Evolutionary conservation across 2,888 invertebrate genomes (phyloP).

Genomic region (Caenorhabditis uteleia): DNA sequence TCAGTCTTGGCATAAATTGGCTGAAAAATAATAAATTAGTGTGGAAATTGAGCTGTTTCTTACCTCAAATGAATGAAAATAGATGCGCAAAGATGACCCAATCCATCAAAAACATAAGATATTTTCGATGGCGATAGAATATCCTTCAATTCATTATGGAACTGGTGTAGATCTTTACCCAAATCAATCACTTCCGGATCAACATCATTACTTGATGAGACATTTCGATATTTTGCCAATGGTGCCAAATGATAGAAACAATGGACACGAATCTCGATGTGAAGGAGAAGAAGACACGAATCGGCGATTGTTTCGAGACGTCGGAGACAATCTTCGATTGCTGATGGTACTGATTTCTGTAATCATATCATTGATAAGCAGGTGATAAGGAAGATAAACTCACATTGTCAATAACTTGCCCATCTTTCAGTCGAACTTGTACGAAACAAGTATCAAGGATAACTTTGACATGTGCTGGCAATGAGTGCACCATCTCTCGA

Average conservation of each 20-base stretch:
- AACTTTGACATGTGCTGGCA: constrained; percentile 37
- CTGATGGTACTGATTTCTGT: constrained; percentile 53
- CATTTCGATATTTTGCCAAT: constrained; percentile 71
- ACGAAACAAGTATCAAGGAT: constrained; percentile 40
- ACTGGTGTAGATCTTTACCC: constrained; percentile 78
- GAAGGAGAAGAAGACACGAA: constrained; percentile 87
- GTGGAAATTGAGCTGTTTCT: not conserved
- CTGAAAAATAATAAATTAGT: constrained; percentile 73
- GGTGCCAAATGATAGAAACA: constrained; percentile 90
- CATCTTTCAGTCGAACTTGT: constrained; percentile 53
- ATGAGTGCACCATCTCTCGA: constrained; percentile 38
- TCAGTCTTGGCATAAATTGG: constrained; percentile 81
- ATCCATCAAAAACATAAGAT: constrained; percentile 74
- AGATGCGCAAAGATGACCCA: constrained; percentile 83
- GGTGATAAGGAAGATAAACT: too few relatives aligned
- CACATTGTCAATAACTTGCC: constrained; percentile 52
- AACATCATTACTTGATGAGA: constrained; percentile 57
- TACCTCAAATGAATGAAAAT: constrained; percentile 78
- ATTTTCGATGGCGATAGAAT: constrained; percentile 81
- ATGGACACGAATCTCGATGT: constrained; percentile 88
- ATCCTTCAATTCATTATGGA: constrained; percentile 80
- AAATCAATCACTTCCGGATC: constrained; percentile 77
- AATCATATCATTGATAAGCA: constrained; percentile 6
- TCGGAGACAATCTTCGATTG: constrained; percentile 59
- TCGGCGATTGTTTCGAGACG: constrained; percentile 80